phyloP scores from a whole-genome alignment of 1,140 invertebrate genomes.

The Bactericera cockerelli region DNA sequence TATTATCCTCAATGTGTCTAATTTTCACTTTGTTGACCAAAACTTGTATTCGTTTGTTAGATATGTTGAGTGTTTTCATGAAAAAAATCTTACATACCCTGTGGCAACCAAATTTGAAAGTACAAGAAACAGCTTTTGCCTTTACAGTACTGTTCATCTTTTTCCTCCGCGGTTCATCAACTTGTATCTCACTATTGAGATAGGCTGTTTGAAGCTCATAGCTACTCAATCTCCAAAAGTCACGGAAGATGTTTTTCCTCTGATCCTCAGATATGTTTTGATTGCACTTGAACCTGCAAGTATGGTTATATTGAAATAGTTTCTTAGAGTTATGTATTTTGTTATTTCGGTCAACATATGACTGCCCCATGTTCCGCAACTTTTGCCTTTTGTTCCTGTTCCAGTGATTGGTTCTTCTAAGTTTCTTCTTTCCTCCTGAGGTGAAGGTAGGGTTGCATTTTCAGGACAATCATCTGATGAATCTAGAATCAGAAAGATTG shows the following conservation, averaged over 20 bases:
- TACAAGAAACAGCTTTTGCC: constrained; percentile 2
- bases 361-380: constrained; percentile 12
- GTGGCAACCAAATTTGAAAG: not conserved
- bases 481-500: not conserved
- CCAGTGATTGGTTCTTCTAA: constrained; percentile 14
- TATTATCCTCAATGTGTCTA: constrained; percentile 7
- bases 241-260: constrained; percentile 15
- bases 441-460: not conserved
- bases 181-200: not conserved
- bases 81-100: constrained; percentile 18
- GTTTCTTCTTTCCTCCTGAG: constrained; percentile 14
- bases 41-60: constrained; percentile 10
- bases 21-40: constrained; percentile 12
- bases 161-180: not conserved
- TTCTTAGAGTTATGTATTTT: constrained; percentile 14
- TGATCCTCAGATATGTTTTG: constrained; percentile 11
- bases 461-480: not conserved
- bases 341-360: constrained; percentile 15
- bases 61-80: constrained; percentile 15
- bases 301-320: constrained; percentile 12
- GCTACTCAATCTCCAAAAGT: constrained; percentile 17
- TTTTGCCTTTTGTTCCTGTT: constrained; percentile 14
- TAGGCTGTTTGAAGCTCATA: constrained; percentile 16
- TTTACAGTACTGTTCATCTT: not conserved
- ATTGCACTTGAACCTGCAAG: constrained; percentile 17